Percentiles rank a stretch among this genome's conserved stretches.
These are phyloP conservation scores for Nebria salina DNA, from an alignment of 2,888 invertebrate species.

Conservation along the genomic window DNA sequence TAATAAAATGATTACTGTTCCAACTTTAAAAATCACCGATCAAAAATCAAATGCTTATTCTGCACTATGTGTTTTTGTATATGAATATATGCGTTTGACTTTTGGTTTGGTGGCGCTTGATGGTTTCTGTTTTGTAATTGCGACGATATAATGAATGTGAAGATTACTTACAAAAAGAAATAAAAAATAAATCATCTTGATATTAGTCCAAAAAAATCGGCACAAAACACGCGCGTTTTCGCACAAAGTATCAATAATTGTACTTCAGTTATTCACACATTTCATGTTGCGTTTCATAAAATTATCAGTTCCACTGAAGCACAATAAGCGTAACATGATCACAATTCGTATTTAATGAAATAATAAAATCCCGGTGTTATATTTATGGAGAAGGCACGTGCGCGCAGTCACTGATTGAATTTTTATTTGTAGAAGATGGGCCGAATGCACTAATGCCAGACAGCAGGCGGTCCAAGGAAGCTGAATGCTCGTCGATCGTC, in stretches of 20 bases:
- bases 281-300: neutral
- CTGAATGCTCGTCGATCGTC: neutral
- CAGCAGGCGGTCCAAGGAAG: neutral
- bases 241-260: slow-evolving; percentile 15
- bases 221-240: slow-evolving; percentile 3
- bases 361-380: neutral
- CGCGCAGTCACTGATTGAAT: neutral
- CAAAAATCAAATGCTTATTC: no score
- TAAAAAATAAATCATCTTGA: slow-evolving; percentile 47
- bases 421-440: neutral
- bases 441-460: neutral
- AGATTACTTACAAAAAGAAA: slow-evolving; percentile 47
- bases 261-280: no score
- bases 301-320: neutral
- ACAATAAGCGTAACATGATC: neutral
- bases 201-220: slow-evolving; percentile 16
- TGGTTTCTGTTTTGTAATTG: neutral
- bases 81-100: no score
- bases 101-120: no score
- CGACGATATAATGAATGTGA: neutral
- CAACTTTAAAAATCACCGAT: no score
- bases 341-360: neutral
- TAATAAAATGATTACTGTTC: no score
- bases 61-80: no score
- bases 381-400: neutral